phyloP scores from a whole-genome alignment of 2,888 invertebrate genomes.

The Drosophila stalkeri region DNA sequence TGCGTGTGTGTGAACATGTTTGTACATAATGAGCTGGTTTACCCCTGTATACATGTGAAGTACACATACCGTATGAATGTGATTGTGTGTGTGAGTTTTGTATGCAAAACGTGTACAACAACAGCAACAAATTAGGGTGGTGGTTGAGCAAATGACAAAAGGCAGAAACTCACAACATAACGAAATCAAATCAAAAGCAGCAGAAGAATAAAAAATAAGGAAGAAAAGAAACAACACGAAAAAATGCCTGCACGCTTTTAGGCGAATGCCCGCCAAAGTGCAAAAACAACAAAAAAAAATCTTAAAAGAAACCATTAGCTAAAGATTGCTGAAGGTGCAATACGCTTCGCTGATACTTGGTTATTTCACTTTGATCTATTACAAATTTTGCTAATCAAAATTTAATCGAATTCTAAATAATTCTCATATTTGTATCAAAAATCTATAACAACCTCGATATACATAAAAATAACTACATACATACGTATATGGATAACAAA shows the following conservation, averaged over 20 bases:
- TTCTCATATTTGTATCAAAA: too few relatives aligned
- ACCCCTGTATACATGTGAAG: constrained; percentile 33
- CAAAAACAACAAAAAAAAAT: constrained; percentile 43
- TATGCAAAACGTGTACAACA: constrained; percentile 63
- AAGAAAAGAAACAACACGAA: constrained; percentile 24
- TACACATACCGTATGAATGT: constrained; percentile 12
- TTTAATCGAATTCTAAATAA: neutral
- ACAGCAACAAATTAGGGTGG: constrained; percentile 70
- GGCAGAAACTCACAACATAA: constrained; percentile 43
- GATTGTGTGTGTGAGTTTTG: constrained; percentile 51
- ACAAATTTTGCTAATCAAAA: neutral
- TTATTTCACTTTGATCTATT: neutral
- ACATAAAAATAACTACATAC: too few relatives aligned
- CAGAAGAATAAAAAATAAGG: constrained; percentile 22
- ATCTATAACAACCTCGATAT: too few relatives aligned
- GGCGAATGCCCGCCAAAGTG: constrained; percentile 60
- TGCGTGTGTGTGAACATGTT: constrained; percentile 39
- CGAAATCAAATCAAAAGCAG: constrained; percentile 67
- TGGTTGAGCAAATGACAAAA: constrained; percentile 63
- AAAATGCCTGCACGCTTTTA: constrained; percentile 70
- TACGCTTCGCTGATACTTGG: neutral
- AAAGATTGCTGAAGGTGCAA: neutral
- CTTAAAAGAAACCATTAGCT: constrained; percentile 16
- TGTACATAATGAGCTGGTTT: constrained; percentile 59
- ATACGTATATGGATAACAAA: too few relatives aligned